phyloP scores from a whole-genome alignment of 2,113 vertebrate genomes.

The Phalacrocorax brasilianus region DNA sequence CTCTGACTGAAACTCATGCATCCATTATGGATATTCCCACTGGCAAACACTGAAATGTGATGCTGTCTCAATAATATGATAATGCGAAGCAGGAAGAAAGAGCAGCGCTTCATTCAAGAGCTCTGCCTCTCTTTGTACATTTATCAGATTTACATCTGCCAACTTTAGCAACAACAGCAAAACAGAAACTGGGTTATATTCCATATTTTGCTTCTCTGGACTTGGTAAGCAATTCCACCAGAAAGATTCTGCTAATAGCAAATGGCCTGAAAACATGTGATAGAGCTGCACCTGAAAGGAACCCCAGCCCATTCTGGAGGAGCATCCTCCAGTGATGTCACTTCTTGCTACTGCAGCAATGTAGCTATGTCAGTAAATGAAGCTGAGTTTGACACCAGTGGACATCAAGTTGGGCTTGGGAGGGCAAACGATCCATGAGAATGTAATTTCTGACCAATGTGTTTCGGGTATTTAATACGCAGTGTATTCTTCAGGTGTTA shows the following conservation, averaged over 20 bases:
- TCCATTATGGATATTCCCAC: neutral
- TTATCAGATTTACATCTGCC: neutral
- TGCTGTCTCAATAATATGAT: neutral
- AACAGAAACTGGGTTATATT: neutral
- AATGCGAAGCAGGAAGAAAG: neutral
- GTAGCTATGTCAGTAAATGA: neutral
- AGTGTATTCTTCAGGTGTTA: neutral
- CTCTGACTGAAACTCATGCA: neutral
- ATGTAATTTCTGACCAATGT: neutral
- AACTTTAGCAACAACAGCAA: neutral
- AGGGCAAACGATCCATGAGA: fast-evolving
- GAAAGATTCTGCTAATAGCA: neutral
- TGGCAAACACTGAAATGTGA: neutral
- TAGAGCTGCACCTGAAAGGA: neutral
- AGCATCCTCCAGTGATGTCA: neutral
- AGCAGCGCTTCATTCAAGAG: neutral
- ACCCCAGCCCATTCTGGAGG: fast-evolving
- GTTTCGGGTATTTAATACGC: neutral
- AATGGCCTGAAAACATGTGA: neutral
- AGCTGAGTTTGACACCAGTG: neutral
- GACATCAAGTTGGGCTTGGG: neutral
- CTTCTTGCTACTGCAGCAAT: neutral
- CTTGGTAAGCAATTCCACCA: neutral
- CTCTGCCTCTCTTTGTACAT: neutral
- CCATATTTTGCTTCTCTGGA: neutral